These are phyloP conservation scores for Therioaphis trifolii DNA, from an alignment of 2,888 invertebrate genomes.

Conservation along the genomic window DNA sequence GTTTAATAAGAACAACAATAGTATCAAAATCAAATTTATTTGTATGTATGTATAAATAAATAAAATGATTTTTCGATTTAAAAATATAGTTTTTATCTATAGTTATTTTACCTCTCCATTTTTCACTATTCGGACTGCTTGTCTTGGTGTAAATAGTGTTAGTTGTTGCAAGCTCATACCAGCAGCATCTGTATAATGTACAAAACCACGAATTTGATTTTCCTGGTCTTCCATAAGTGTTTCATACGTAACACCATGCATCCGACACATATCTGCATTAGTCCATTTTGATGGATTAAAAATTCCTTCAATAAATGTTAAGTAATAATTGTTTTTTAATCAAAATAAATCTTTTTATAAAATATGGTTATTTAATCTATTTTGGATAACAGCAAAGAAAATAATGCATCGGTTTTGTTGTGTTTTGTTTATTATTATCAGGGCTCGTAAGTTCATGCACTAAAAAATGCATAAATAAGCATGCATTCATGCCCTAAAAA, in stretches of 20 bases:
- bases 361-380: no score
- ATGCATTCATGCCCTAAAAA: no score
- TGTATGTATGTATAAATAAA: conserved; percentile 23
- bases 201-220: conserved; percentile 81
- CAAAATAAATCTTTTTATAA: no score
- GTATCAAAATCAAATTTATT: no score
- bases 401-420: no score
- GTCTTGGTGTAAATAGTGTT: conserved; percentile 69
- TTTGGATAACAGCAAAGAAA: no score
- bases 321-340: no score
- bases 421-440: no score
- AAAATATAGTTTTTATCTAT: conserved; percentile 13
- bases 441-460: no score
- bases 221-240: conserved; percentile 85
- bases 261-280: conserved; percentile 82
- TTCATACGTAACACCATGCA: conserved; percentile 82
- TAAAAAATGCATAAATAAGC: no score
- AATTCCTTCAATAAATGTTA: conserved; percentile 71
- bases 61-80: conserved; percentile 11
- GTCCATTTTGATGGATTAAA: conserved; percentile 83
- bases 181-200: conserved; percentile 74
- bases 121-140: conserved; percentile 81
- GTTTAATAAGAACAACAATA: background rate
- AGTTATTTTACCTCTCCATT: conserved; percentile 79
- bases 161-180: conserved; percentile 68